Evolutionary conservation across 2,113 vertebrate genomes (phyloP).

Genomic region (Pyxicephalus adspersus): DNA sequence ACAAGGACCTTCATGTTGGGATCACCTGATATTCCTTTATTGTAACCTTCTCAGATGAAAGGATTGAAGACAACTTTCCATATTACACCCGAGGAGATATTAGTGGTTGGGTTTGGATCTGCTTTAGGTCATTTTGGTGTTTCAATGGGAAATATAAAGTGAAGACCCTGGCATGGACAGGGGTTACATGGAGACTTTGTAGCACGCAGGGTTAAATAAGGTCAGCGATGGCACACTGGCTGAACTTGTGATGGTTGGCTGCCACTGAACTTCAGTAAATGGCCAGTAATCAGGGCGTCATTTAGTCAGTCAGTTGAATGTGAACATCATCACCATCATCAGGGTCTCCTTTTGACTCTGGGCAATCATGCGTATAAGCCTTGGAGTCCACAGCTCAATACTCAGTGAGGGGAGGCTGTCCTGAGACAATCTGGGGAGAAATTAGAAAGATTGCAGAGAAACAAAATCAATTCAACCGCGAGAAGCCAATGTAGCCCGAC

Average conservation of each 20-base stretch:
- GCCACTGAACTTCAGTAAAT: neutral
- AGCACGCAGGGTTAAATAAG: neutral
- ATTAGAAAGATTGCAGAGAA: constrained; percentile 36
- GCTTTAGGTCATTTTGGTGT: too few species aligned
- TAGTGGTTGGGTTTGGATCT: too few species aligned
- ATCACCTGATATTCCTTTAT: too few species aligned
- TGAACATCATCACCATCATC: constrained; percentile 14
- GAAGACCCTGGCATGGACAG: too few species aligned
- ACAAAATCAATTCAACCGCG: constrained; percentile 23
- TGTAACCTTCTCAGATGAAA: too few species aligned
- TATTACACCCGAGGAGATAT: too few species aligned
- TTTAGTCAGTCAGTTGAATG: fast-evolving
- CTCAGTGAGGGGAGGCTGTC: neutral
- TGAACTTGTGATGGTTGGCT: neutral
- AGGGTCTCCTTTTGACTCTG: constrained; percentile 4
- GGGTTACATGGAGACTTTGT: neutral
- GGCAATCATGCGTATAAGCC: neutral
- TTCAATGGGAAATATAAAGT: too few species aligned
- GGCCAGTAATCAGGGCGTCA: neutral
- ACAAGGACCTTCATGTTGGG: too few species aligned
- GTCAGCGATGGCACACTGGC: neutral
- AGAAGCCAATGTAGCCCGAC: neutral
- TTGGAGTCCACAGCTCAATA: neutral
- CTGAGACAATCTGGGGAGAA: constrained; percentile 15
- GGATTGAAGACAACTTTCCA: too few species aligned